Percentiles rank a stretch among this genome's conserved stretches.
These are phyloP conservation scores for Heterotis niloticus DNA, from an alignment of 2,113 vertebrate species.

Conservation along the genomic window DNA sequence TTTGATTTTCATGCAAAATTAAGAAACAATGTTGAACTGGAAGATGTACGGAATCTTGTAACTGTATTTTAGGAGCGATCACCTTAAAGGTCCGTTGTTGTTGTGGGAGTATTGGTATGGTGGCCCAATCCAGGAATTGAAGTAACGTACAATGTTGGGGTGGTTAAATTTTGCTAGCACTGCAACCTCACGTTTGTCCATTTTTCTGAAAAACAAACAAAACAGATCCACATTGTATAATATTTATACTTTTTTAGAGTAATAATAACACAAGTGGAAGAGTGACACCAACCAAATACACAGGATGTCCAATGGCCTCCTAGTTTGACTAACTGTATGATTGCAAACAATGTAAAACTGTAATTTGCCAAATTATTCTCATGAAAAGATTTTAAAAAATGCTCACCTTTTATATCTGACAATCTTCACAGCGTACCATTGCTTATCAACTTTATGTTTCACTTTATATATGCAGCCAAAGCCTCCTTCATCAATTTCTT, in stretches of 20 bases:
- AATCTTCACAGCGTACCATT: slow-evolving; percentile 36
- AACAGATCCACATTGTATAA: neutral
- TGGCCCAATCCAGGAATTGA: slow-evolving; percentile 22
- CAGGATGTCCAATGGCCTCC: no score
- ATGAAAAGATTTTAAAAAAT: neutral
- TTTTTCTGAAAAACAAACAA: neutral
- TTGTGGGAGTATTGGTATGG: neutral
- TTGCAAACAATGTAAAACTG: neutral
- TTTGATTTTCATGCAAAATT: neutral
- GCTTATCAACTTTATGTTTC: slow-evolving; percentile 15
- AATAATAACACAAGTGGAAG: neutral
- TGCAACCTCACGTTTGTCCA: slow-evolving; percentile 29
- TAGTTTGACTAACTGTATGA: neutral
- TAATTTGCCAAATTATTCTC: neutral
- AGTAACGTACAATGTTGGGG: slow-evolving; percentile 38
- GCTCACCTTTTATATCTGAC: slow-evolving; percentile 22
- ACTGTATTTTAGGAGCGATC: no score
- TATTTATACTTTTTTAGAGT: neutral
- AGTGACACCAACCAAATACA: neutral
- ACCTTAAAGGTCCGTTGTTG: neutral
- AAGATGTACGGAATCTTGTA: no score
- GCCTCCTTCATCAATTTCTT: slow-evolving; percentile 27
- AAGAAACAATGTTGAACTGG: no score
- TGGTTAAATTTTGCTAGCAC: slow-evolving; percentile 28
- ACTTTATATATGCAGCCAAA: slow-evolving; percentile 35